Base-by-base conservation (phyloP, 2,888 invertebrate species). In the Tachystola acroxantha region DNA sequence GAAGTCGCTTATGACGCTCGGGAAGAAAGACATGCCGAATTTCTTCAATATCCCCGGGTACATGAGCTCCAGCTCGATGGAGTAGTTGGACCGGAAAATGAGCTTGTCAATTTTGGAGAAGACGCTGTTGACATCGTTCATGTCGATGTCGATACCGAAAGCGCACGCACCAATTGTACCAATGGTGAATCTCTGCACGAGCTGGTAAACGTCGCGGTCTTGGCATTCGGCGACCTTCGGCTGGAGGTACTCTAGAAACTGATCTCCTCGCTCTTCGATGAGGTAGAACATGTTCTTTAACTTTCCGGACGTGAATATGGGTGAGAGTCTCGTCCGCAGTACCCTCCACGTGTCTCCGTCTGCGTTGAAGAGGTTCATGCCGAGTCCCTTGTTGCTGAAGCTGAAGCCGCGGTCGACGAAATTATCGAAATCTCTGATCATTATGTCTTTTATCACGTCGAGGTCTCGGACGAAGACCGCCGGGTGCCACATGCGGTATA, bases 271-370 rank as follows among this genome's bases (percentile, higher is more conserved):
- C 13, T 68, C 64, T 10, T 42, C 40, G 10, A 78, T 42, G 10
- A 76, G 36, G 41, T 64, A 46, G 14, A 69, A 51, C 75, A 78
- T 76, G 25, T 65, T 68, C 39, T 63, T 75, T 10, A 75, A 43
- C 48, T 78, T 77, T 2, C 68, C 65, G 0, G 75, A 57, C 3
- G 73, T 71, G 34, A 77, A 78, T 10, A 73, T 46, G 1, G 75
- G 71, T 1, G 67, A 62, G 10, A 79, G 61, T 1, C 55, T 51
- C 20, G 50, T 58, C 34, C 74, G 59, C 9, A 73, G 45, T 0
- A 60, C 44, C 9, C 51, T 46, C 78, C 77, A 78, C 0, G 56
- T 58, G 0, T 70, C 65, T 2, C 60, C 68, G 14, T 70, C 63
- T 0, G 67, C 60, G 32, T 64, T 59, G 34, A 78, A 76, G 10